Base-by-base conservation (phyloP, 2,888 invertebrate genomes). In the Rhagonycha lutea region DNA sequence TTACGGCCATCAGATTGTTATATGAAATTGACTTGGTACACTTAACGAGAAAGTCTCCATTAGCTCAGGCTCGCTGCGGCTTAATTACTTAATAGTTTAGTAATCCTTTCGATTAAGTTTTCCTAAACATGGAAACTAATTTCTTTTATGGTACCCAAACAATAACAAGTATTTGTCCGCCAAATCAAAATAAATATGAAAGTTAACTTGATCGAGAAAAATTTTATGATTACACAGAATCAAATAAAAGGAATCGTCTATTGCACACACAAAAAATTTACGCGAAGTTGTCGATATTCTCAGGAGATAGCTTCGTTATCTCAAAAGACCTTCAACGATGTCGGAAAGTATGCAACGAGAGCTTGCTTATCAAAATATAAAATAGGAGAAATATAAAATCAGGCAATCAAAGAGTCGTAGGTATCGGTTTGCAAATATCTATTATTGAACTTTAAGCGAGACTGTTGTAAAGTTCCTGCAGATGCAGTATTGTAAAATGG, bases 301-400 rank as follows among this genome's bases (percentile, higher is more conserved):
- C 63, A 12, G 9, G 70, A 63, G 62, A 29, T 29, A 63, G 63
- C 70, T 70, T 70, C 70, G 70, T 70, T 70, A 70, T 70, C 70
- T 70, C 63, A 70, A 70, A 70, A 70, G 70, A 70, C 28, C 29
- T 63, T 62, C 63, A 26, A 65, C 18, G 29, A 32, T 23, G 32
- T 62, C 29, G 70, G 14, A 29, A 70, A 70, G 70, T 70, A 70
- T 63, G 62, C 32, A 70, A 62, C 29, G 29, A 14, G 63, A 70
- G 63, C 70, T 63, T 28, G 63, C 70, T 70, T 70, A 70, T 70
- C 70, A 70, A 70, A 70, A 63, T 32, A 70, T 61, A 68, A 29
- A 29, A 63, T 70, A 63, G 70, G 32, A 70, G 32, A 29, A 70
- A 70, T 61, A 60, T 63, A 60, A 69, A 69, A 69, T 69, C 61